Evolutionary conservation across 2,113 vertebrate genomes (phyloP), one percentile per base, ranked within the genome.

Genomic region (Toxostoma redivivum): DNA sequence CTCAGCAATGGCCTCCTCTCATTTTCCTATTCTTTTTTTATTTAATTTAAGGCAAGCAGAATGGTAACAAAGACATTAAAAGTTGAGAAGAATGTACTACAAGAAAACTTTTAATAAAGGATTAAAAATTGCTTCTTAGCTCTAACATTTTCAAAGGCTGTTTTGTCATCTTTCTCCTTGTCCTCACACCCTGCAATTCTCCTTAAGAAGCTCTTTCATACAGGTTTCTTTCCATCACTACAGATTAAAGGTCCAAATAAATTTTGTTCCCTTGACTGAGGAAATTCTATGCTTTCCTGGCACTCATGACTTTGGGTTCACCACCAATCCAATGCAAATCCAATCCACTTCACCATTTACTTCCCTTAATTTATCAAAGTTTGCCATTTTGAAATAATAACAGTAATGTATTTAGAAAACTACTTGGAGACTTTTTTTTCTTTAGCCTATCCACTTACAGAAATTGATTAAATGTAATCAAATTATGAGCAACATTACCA

Each of bases 321-420:
- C 23, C 51, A 86, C 27, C 33, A 83, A 58, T 66, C 56, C 71
- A 31, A 77, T 81, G 50, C n/a, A 90, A 93, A 93, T 73, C 16
- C 51, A 94, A 90, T 92, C 21, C 51, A 37, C 72, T 92, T 70
- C 38, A 61, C 45, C 53, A 45, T 90, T 93, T 85, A 20, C 58
- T 93, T 88, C 45, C 62, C 30, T 56, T 94, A 62, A 92, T 90
- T 72, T 90, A 70, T 90, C 76, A 77, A 79, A 62, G 28, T 65
- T 83, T 88, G 42, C 30, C 67, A 86, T 80, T 93, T 92, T 72
- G 57, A 88, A 93, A 88, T 82, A 87, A 73, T 70, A 86, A n/a
- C 10, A 40, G 24, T 60, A 90, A 82, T 2, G 5, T 48, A 76
- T 90, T 90, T 85, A 69, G 62, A 85, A 82, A 90, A 62, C 70